phyloP scores from a whole-genome alignment of 2,888 invertebrate genomes.

The Trichacis sp. region DNA sequence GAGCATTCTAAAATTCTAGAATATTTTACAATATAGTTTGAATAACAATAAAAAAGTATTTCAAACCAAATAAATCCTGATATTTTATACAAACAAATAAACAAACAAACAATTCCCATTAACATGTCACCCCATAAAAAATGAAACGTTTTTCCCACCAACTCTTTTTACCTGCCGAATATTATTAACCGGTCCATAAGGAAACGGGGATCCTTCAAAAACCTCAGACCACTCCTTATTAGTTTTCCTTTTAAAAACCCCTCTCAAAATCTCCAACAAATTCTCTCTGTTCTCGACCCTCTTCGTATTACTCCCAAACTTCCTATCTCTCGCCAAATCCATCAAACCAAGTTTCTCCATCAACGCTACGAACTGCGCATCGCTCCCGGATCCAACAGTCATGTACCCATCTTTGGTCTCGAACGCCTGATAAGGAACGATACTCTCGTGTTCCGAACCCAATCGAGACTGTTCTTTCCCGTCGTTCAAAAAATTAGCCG shows the following conservation, averaged over 20 bases:
- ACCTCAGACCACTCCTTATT: conserved; percentile 80
- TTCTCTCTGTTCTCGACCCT: conserved; percentile 83
- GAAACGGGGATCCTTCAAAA: conserved; percentile 83
- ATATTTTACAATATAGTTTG: too few species aligned
- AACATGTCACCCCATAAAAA: not conserved
- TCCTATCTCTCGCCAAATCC: conserved; percentile 74
- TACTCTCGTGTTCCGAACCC: conserved; percentile 95
- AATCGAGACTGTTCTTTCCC: conserved; percentile 81
- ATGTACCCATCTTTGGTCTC: conserved; percentile 85
- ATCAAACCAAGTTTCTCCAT: conserved; percentile 75
- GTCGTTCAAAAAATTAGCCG: conserved; percentile 89
- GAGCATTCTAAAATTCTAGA: too few species aligned
- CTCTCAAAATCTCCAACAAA: conserved; percentile 75
- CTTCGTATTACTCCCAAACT: conserved; percentile 79
- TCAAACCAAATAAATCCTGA: too few species aligned
- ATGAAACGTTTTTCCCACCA: too few species aligned
- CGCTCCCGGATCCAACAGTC: conserved; percentile 89
- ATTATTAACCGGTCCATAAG: conserved; percentile 91
- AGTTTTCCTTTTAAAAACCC: conserved; percentile 74
- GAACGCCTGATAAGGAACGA: conserved; percentile 95
- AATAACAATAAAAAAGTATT: too few species aligned
- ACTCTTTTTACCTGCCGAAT: conserved; percentile 74
- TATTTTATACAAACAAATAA: too few species aligned
- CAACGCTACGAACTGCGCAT: conserved; percentile 82
- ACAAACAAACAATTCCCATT: too few species aligned